Percentiles rank a stretch among this genome's conserved stretches.
Conservation (phyloP, 2,888 invertebrate genomes). For the Cheilosia vulpina region DNA sequence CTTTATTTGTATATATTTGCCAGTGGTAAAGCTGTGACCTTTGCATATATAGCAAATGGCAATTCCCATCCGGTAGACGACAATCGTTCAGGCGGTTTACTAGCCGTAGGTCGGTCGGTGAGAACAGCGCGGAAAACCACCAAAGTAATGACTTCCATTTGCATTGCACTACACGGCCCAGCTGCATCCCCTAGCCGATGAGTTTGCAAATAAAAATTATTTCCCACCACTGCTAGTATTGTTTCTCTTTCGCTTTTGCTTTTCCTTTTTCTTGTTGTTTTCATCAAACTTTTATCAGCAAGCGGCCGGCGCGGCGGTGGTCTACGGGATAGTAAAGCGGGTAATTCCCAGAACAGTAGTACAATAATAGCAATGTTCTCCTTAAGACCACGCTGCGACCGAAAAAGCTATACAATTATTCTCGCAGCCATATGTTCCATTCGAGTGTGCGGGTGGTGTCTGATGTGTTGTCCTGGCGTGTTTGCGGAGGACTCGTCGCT, state of each 20-base stretch:
- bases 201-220: conserved; percentile 53
- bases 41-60: conserved; percentile 1
- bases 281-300: conserved; percentile 73
- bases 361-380: conserved; percentile 38
- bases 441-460: conserved; percentile 3
- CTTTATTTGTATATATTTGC: conserved; percentile 56
- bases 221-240: conserved; percentile 43
- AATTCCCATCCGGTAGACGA: not conserved
- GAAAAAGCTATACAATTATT: conserved; percentile 63
- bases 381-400: conserved; percentile 51
- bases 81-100: not conserved
- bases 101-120: not conserved
- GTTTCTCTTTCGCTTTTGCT: not conserved
- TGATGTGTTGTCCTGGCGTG: not conserved
- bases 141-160: conserved; percentile 68
- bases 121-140: conserved; percentile 48
- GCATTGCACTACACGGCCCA: conserved; percentile 31
- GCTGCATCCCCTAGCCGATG: conserved; percentile 47
- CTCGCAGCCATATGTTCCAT: conserved; percentile 39
- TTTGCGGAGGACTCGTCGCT: conserved; percentile 16
- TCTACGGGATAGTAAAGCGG: conserved; percentile 20
- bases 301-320: not conserved
- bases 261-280: conserved; percentile 16
- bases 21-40: conserved; percentile 3
- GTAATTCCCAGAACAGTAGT: conserved; percentile 33